Conservation (phyloP, 2,797 vertebrate genomes). For the Schizopygopsis pylzovi region DNA sequence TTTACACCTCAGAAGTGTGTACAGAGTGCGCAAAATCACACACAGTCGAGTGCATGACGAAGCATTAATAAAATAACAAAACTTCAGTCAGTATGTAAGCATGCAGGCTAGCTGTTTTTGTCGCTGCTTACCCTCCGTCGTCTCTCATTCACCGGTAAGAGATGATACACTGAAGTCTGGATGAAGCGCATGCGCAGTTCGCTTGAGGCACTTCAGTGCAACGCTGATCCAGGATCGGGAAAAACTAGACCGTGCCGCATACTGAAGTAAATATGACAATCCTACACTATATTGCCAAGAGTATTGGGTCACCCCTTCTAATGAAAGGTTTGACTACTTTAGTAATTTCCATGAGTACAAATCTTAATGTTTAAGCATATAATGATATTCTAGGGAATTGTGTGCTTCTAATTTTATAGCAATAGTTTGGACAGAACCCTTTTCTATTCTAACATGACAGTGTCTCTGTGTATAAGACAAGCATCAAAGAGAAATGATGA, state of each 20-base stretch:
- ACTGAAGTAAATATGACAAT: neutral
- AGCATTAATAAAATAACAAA: neutral
- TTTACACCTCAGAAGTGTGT: neutral
- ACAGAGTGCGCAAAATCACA: neutral
- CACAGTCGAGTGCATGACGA: neutral
- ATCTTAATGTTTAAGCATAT: too few relatives aligned
- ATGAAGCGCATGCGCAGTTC: slow-evolving; percentile 68
- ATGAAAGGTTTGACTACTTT: too few relatives aligned
- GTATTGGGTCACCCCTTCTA: too few relatives aligned
- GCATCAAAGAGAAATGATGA: too few relatives aligned
- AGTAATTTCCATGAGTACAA: too few relatives aligned
- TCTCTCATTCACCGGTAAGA: slow-evolving; percentile 63
- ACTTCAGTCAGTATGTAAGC: neutral
- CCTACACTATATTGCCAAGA: neutral
- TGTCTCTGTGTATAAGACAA: too few relatives aligned
- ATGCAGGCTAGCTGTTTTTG: slow-evolving; percentile 42
- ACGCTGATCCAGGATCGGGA: slow-evolving; percentile 27
- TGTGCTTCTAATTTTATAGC: too few relatives aligned
- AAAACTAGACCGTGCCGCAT: neutral
- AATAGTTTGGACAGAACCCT: too few relatives aligned
- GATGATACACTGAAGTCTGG: neutral
- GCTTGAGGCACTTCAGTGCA: neutral
- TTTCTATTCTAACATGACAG: too few relatives aligned
- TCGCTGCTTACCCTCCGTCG: slow-evolving; percentile 68
- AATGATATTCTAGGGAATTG: too few relatives aligned